Conservation (phyloP, 2,888 invertebrate species). For the Pristionchus arcanus region DNA sequence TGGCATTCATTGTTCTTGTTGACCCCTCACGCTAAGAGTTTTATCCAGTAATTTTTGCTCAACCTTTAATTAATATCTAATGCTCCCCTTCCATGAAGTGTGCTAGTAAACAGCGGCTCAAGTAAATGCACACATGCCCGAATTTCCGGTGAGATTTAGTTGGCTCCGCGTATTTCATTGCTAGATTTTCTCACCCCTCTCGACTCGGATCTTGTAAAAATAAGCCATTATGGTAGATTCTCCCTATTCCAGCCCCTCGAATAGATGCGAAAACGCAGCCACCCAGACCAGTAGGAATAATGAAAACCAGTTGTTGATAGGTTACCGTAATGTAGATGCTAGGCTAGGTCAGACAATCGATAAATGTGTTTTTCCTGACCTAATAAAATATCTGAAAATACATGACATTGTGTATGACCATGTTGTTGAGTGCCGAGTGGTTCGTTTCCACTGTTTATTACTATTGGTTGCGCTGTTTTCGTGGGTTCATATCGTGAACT, state of each 20-base stretch:
- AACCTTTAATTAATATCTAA: conserved; percentile 36
- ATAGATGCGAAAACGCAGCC: neutral
- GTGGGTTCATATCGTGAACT: neutral
- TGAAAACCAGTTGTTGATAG: conserved; percentile 37
- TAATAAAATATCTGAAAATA: neutral
- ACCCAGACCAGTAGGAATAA: conserved; percentile 14
- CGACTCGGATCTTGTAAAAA: conserved; percentile 12
- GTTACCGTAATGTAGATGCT: conserved; percentile 35
- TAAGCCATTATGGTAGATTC: neutral
- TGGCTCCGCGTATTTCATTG: neutral
- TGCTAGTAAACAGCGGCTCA: conserved; percentile 20
- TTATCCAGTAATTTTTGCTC: conserved; percentile 33
- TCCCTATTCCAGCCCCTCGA: no score
- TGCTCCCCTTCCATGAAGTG: neutral
- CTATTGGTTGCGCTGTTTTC: neutral
- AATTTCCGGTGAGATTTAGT: conserved; percentile 45
- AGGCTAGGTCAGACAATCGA: conserved; percentile 31
- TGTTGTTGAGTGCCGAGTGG: neutral
- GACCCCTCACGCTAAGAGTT: neutral
- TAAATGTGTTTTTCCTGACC: neutral
- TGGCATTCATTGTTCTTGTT: conserved; percentile 7
- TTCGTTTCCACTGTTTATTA: neutral
- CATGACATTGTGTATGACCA: neutral
- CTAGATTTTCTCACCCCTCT: conserved; percentile 4
- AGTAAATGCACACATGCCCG: neutral